Conservation (phyloP, 2,797 vertebrate genomes). For the Gymnoscopelus microlampas region DNA sequence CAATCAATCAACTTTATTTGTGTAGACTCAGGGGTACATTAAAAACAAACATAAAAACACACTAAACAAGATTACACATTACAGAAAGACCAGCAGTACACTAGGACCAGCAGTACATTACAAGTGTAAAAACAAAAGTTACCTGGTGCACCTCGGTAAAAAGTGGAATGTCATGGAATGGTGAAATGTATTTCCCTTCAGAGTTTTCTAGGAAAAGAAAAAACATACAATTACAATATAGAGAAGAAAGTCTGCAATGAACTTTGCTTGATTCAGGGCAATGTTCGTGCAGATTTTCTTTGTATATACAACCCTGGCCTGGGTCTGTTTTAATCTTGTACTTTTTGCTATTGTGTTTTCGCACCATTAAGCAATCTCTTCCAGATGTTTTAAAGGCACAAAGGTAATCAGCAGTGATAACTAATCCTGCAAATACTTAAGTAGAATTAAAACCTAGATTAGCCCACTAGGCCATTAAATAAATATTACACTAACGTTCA, state of each 20-base stretch:
- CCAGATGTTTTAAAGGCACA: not conserved
- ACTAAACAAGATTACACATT: too few relatives aligned
- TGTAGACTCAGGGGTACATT: too few relatives aligned
- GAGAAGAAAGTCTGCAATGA: not conserved
- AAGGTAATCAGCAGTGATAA: not conserved
- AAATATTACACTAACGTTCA: not conserved
- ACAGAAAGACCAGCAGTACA: too few relatives aligned
- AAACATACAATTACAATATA: not conserved
- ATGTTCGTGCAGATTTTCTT: not conserved
- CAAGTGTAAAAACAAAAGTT: constrained; percentile 6
- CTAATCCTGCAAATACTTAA: not conserved
- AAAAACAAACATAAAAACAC: too few relatives aligned
- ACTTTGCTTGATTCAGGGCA: not conserved
- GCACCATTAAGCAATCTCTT: too few relatives aligned
- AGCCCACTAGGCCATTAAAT: not conserved
- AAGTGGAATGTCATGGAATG: constrained; percentile 97
- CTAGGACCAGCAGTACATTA: too few relatives aligned
- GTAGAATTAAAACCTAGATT: not conserved
- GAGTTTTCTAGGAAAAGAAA: constrained; percentile 81
- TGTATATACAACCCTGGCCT: not conserved
- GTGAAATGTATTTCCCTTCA: constrained; percentile 94
- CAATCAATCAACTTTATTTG: too few relatives aligned
- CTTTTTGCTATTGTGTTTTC: too few relatives aligned
- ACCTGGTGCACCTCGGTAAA: constrained; percentile 80
- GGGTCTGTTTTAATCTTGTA: too few relatives aligned